Conservation (phyloP, 2,797 vertebrate genomes). For the Serranus cabrilla region DNA sequence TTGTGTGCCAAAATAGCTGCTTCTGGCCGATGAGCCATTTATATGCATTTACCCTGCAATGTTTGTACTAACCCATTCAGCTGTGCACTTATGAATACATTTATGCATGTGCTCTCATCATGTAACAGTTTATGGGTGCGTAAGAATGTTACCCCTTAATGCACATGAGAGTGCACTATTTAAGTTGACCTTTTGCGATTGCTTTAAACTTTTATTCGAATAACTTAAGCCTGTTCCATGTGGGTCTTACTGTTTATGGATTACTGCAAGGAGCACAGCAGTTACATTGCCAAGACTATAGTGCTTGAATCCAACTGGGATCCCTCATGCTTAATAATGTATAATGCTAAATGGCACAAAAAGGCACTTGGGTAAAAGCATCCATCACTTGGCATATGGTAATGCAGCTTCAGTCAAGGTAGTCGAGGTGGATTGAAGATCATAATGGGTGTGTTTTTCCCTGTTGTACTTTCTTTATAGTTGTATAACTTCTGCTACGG, state of each 20-base stretch:
- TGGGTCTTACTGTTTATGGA: slow-evolving; percentile 6
- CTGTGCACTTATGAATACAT: slow-evolving; percentile 26
- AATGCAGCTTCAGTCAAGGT: not conserved
- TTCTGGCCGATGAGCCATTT: not conserved
- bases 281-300: not conserved
- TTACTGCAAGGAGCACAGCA: not conserved
- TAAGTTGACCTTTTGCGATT: slow-evolving; percentile 14
- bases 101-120: not conserved
- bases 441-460: not conserved
- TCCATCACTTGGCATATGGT: slow-evolving; percentile 11
- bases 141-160: not conserved
- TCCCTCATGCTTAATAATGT: slow-evolving; percentile 39
- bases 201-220: slow-evolving; percentile 24
- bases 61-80: slow-evolving; percentile 3
- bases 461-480: not conserved
- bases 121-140: slow-evolving; percentile 1
- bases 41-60: not conserved
- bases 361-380: slow-evolving; percentile 14
- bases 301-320: slow-evolving; percentile 12
- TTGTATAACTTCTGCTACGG: not conserved
- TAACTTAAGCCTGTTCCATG: not conserved
- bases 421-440: not conserved
- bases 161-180: not conserved
- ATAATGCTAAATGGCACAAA: slow-evolving; percentile 16
- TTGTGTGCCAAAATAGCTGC: not conserved